A percentile compares a stretch with the other conserved stretches of the same genome.
These are phyloP conservation scores for Tigriopus japonicus DNA, from an alignment of 1,140 invertebrate species.

Conservation along the genomic window DNA sequence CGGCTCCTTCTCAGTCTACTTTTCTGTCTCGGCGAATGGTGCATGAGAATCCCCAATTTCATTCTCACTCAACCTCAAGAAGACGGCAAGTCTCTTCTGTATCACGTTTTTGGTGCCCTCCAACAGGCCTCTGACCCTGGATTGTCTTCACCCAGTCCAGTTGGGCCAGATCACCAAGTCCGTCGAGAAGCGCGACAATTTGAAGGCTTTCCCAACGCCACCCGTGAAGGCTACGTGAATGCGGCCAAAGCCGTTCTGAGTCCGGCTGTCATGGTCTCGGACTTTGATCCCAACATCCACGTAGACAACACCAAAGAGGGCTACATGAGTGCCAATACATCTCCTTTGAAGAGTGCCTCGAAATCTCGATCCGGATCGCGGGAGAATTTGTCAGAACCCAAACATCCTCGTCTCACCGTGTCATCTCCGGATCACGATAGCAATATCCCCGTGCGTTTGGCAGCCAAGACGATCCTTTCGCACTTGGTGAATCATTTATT, in stretches of 20 bases:
- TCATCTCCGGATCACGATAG: no score
- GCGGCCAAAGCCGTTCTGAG: slow-evolving; percentile 16
- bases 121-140: background rate
- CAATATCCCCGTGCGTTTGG: slow-evolving; percentile 31
- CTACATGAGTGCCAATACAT: slow-evolving; percentile 18
- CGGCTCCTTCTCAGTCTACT: slow-evolving; percentile 58
- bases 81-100: slow-evolving; percentile 29
- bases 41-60: slow-evolving; percentile 45
- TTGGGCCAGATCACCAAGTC: slow-evolving; percentile 19
- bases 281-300: slow-evolving; percentile 47
- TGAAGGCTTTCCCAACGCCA: background rate
- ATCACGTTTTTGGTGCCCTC: slow-evolving; percentile 36
- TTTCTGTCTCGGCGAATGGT: slow-evolving; percentile 81
- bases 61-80: slow-evolving; percentile 26
- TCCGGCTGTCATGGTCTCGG: slow-evolving; percentile 26
- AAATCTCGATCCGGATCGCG: background rate
- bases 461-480: slow-evolving; percentile 46
- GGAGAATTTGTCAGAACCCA: no score
- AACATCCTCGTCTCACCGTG: no score
- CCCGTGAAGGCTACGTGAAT: no score
- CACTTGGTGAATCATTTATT: slow-evolving; percentile 70
- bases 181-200: background rate
- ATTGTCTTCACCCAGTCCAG: background rate
- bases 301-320: slow-evolving; percentile 39
- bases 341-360: slow-evolving; percentile 16